These are phyloP conservation scores for Glaucidium brasilianum DNA, from an alignment of 2,113 vertebrate species.

Conservation along the genomic window DNA sequence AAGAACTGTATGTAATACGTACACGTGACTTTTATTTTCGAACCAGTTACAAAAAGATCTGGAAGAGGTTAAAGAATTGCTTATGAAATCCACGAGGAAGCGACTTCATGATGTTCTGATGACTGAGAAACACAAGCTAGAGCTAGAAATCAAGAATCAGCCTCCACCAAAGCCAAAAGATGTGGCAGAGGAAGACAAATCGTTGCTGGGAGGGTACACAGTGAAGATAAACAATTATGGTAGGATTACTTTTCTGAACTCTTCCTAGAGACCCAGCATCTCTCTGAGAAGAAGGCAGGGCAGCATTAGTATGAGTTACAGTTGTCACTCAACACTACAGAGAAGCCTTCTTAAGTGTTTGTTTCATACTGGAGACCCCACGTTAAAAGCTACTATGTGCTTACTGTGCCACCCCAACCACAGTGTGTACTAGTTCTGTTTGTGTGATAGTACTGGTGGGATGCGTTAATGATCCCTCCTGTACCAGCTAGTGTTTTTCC, in stretches of 20 bases:
- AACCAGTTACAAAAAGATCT: conserved; percentile 86
- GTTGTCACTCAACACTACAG: not conserved
- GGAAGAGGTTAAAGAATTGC: conserved; percentile 81
- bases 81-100: conserved; percentile 81
- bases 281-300: not conserved
- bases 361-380: not conserved
- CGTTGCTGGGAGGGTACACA: conserved; percentile 77
- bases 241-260: conserved; percentile 36
- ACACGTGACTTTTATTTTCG: not conserved
- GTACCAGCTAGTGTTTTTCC: not conserved
- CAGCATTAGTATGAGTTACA: not conserved
- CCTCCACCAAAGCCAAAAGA: conserved; percentile 78
- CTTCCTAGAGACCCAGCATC: not conserved
- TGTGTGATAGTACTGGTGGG: not conserved
- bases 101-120: conserved; percentile 80
- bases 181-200: conserved; percentile 71
- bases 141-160: conserved; percentile 85
- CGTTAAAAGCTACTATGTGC: rapidly evolving
- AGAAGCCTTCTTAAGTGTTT: not conserved
- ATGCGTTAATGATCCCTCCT: not conserved
- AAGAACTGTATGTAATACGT: rapidly evolving
- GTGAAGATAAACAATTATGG: conserved; percentile 97
- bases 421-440: rapidly evolving
- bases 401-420: rapidly evolving
- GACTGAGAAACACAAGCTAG: conserved; percentile 86